phyloP scores from a whole-genome alignment of 2,888 invertebrate genomes.

The Lasioglossum leucozonium region DNA sequence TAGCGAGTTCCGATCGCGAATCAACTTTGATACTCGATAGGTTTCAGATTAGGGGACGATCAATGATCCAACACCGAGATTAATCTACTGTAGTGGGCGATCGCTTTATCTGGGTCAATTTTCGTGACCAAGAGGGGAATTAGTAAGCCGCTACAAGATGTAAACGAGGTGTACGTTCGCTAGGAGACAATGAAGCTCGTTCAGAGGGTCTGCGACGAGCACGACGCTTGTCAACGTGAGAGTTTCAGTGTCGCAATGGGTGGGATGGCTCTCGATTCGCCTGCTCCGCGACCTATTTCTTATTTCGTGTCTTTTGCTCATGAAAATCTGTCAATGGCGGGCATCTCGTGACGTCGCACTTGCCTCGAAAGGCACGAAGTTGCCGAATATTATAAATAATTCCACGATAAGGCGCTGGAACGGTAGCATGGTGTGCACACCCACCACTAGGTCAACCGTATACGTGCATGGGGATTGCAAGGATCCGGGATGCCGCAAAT shows the following conservation, averaged over 20 bases:
- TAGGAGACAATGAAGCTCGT: conserved; percentile 76
- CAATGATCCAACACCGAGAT: not conserved
- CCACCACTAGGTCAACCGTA: no score
- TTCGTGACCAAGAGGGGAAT: conserved; percentile 12
- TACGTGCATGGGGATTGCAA: no score
- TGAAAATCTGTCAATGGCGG: no score
- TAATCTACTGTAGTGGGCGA: not conserved
- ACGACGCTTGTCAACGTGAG: conserved; percentile 76
- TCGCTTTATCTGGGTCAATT: not conserved
- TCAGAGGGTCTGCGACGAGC: conserved; percentile 64
- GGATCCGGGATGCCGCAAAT: no score
- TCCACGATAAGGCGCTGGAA: no score
- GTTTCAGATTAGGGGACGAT: not conserved
- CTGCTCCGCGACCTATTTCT: conserved; percentile 53
- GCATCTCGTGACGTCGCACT: no score
- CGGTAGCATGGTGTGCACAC: no score
- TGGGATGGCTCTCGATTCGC: conserved; percentile 48
- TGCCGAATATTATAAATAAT: no score
- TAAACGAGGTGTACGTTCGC: conserved; percentile 48
- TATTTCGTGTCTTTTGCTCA: not conserved
- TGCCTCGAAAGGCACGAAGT: no score
- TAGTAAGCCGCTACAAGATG: conserved; percentile 46
- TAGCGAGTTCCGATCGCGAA: no score
- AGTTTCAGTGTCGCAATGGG: conserved; percentile 74
- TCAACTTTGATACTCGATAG: not conserved